Evolutionary conservation across 92 coral and sea anemone genomes (phyloP), one percentile per base, ranked within the genome.

Genomic region (Pocillopora grandis): DNA sequence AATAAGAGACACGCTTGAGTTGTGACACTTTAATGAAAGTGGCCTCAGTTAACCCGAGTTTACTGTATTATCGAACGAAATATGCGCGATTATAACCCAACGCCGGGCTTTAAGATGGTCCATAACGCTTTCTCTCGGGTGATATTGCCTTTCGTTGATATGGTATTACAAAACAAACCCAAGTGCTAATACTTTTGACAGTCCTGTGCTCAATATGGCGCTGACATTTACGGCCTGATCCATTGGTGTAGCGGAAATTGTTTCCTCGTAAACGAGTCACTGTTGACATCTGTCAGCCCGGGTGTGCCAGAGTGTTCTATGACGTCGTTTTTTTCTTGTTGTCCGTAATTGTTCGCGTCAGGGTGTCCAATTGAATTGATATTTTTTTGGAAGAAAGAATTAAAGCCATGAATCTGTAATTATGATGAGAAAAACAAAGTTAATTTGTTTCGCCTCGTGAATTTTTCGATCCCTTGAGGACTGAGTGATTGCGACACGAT

Each of bases 261-360:
- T n/a, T 76, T 76, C 79, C 66, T 20, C 79, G 21, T 15, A 16
- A 19, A 11, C 59, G 70, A 60, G 62, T 58, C n/a, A 13, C 67
- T 27, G 35, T 5, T 17, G 69, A 76, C 80, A 76, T 76, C 27
- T 76, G 80, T 76, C 69, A 18, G 2, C 19, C 33, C 68, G 80
- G 80, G 68, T 16, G 15, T 5, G 16, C 58, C 3, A 58, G 18
- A n/a, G 69, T 76, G 19, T 70, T 70, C 9, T 70, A 18, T 70
- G 42, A 35, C 31, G 49, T 67, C 36, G 75, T 37, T 17, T 1
- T 33, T 21, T 12, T 13, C 19, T 55, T 23, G 57, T 59, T 61
- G 80, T 35, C 20, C 19, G 58, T 37, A 15, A 36, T 76, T 76
- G 68, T 36, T 61, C 33, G 20, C 66, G 19, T 61, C 49, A 23